These are phyloP conservation scores for Drosophila kepulauana DNA, from an alignment of 1,140 invertebrate genomes.

Conservation along the genomic window DNA sequence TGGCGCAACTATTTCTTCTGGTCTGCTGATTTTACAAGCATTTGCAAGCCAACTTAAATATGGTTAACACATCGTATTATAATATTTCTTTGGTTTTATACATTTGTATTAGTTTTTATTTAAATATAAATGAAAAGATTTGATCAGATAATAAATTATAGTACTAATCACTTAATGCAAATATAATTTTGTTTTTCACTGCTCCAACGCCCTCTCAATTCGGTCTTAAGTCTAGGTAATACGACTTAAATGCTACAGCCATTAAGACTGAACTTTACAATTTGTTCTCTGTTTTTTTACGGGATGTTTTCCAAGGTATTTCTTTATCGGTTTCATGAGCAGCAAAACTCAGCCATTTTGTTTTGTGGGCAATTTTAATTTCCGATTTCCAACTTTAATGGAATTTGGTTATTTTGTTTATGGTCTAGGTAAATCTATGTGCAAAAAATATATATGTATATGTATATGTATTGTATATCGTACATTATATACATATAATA, in stretches of 20 bases:
- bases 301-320: conserved; percentile 21
- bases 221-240: conserved; percentile 6
- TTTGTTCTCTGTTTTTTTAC: conserved; percentile 26
- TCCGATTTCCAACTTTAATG: conserved; percentile 29
- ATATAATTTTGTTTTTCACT: background rate
- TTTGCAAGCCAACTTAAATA: background rate
- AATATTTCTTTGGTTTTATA: too few relatives aligned
- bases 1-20: background rate
- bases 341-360: conserved; percentile 43
- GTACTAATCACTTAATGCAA: too few relatives aligned
- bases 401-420: conserved; percentile 45
- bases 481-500: conserved; percentile 79
- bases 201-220: conserved; percentile 15
- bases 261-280: conserved; percentile 66
- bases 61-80: background rate
- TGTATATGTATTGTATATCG: conserved; percentile 72
- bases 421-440: conserved; percentile 78
- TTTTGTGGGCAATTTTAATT: conserved; percentile 30
- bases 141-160: too few relatives aligned
- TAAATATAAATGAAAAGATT: background rate
- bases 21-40: conserved; percentile 8
- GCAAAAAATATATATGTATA: conserved; percentile 74
- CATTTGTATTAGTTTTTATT: too few relatives aligned
- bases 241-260: conserved; percentile 59
- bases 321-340: conserved; percentile 6